Percentiles rank a stretch among this genome's conserved stretches.
Evolutionary conservation across 1,140 invertebrate species (phyloP).

Genomic region (Odontomachus brunneus): DNA sequence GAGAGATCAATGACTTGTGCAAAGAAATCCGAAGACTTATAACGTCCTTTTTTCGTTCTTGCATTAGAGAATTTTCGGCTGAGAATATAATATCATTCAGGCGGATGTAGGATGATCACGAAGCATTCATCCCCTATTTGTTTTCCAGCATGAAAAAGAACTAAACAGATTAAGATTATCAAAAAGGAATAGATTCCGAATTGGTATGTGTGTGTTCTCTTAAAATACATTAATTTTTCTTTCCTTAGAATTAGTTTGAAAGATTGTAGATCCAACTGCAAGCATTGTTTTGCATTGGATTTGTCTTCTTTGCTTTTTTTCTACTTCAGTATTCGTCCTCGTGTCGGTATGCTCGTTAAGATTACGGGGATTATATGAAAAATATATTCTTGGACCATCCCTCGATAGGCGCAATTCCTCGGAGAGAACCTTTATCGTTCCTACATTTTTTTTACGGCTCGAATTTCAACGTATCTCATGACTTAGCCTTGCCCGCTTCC

Average conservation of each 20-base stretch:
- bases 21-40: neutral
- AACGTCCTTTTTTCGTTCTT: neutral
- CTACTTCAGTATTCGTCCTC: neutral
- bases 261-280: neutral
- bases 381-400: neutral
- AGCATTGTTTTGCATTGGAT: neutral
- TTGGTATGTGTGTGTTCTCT: too few relatives aligned
- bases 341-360: too few relatives aligned
- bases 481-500: conserved; percentile 58
- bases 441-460: conserved; percentile 48
- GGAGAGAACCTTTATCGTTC: conserved; percentile 54
- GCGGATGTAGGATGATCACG: neutral
- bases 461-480: conserved; percentile 67
- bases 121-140: too few relatives aligned
- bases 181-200: too few relatives aligned
- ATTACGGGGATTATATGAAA: too few relatives aligned
- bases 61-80: neutral
- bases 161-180: too few relatives aligned
- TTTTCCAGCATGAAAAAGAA: too few relatives aligned
- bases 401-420: conserved; percentile 25
- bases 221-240: too few relatives aligned
- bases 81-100: neutral
- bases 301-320: neutral
- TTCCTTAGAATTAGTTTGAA: too few relatives aligned
- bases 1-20: neutral